Percentiles rank a stretch among this genome's conserved stretches.
Evolutionary conservation across 2,113 vertebrate species (phyloP).

Genomic region (Ifrita kowaldi): DNA sequence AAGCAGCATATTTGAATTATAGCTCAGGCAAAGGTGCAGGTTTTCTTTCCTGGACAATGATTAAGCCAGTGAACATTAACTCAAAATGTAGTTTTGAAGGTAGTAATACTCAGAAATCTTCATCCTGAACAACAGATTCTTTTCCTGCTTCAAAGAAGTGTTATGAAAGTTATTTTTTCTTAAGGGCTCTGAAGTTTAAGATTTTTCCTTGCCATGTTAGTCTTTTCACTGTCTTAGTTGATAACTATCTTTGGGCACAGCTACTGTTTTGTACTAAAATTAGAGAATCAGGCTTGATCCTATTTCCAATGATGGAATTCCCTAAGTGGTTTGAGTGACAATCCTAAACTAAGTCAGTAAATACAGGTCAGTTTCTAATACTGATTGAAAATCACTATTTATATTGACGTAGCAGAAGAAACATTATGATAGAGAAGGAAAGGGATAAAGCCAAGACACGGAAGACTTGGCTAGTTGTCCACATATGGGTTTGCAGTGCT

Average conservation of each 20-base stretch:
- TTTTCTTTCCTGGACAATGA: background rate
- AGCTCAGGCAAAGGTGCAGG: background rate
- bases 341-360: background rate
- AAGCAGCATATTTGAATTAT: background rate
- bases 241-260: background rate
- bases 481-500: background rate
- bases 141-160: background rate
- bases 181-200: background rate
- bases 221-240: background rate
- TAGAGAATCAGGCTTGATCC: background rate
- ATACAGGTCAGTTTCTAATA: background rate
- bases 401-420: background rate
- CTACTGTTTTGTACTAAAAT: background rate
- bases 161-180: background rate
- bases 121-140: background rate
- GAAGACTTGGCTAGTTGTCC: background rate
- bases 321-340: background rate
- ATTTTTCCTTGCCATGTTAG: background rate
- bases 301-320: background rate
- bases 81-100: background rate
- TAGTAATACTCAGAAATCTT: background rate
- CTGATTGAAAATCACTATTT: background rate
- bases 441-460: background rate
- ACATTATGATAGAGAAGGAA: background rate
- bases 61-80: background rate